phyloP scores from a whole-genome alignment of 1,140 invertebrate genomes.

The Saccostrea echinata region DNA sequence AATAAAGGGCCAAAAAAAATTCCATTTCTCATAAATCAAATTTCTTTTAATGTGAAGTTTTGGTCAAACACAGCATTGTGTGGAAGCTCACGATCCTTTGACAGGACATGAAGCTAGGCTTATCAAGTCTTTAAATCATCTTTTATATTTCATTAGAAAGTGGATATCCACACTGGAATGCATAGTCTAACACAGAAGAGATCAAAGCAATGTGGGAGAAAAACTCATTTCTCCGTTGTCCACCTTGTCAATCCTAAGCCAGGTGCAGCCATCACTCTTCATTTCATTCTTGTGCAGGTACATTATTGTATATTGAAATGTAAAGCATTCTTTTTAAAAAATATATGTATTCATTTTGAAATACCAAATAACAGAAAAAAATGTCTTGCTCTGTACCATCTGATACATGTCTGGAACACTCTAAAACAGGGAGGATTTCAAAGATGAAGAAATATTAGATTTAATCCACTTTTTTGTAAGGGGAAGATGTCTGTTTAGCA shows the following conservation, averaged over 20 bases:
- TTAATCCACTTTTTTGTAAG: background rate
- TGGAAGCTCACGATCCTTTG: background rate
- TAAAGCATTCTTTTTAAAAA: background rate
- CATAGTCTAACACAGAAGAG: background rate
- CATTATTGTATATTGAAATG: background rate
- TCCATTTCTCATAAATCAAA: slow-evolving; percentile 33
- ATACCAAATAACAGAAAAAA: background rate
- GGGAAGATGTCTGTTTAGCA: slow-evolving; percentile 30
- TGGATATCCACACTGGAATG: slow-evolving; percentile 7
- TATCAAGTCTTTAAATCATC: slow-evolving; percentile 37
- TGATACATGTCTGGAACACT: background rate
- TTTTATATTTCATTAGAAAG: slow-evolving; percentile 13
- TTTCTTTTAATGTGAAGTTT: background rate
- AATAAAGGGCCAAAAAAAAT: background rate
- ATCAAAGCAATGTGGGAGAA: slow-evolving; percentile 11
- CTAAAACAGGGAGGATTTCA: background rate
- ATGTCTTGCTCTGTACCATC: background rate
- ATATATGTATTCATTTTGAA: background rate
- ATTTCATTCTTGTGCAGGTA: background rate
- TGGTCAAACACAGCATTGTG: slow-evolving; percentile 28
- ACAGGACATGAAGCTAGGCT: slow-evolving; percentile 6
- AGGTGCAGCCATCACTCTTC: background rate
- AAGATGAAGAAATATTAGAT: slow-evolving; percentile 5
- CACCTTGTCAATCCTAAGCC: background rate
- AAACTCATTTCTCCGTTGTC: slow-evolving; percentile 7